Evolutionary conservation across 1,140 invertebrate species (phyloP).

Genomic region (Pseudomyrmex cubaensis): DNA sequence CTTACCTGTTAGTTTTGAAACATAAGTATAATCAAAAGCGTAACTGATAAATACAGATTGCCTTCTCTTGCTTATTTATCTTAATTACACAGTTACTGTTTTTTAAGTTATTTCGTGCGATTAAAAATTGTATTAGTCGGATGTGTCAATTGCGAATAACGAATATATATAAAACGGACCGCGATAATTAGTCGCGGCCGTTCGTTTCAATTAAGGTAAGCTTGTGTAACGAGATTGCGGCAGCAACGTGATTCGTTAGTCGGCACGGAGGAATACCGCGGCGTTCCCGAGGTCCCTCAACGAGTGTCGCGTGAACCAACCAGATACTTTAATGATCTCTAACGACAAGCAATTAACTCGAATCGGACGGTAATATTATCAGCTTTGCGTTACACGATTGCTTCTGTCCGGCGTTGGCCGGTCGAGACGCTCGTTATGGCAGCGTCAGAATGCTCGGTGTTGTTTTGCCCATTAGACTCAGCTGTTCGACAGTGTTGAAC

Average conservation of each 20-base stretch:
- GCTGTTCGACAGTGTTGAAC: constrained; percentile 40
- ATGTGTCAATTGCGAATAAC: constrained; percentile 40
- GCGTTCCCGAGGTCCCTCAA: constrained; percentile 51
- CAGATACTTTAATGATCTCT: constrained; percentile 85
- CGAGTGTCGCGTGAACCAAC: constrained; percentile 77
- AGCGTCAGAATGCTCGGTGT: constrained; percentile 66
- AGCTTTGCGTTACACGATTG: constrained; percentile 76
- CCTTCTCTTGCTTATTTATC: not conserved
- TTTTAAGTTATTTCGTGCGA: constrained; percentile 16
- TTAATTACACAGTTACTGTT: constrained; percentile 32
- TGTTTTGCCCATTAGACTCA: constrained; percentile 76
- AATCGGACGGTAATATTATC: constrained; percentile 79
- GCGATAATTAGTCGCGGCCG: constrained; percentile 59
- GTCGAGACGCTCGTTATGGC: constrained; percentile 46
- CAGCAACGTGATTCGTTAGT: constrained; percentile 63
- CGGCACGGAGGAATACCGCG: constrained; percentile 62
- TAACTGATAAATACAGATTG: constrained; percentile 19
- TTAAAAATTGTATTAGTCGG: constrained; percentile 23
- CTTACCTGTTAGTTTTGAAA: not conserved
- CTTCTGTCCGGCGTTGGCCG: constrained; percentile 10
- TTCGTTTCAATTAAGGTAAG: constrained; percentile 64
- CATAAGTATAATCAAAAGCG: constrained; percentile 35
- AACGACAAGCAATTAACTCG: constrained; percentile 82
- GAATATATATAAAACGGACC: constrained; percentile 42
- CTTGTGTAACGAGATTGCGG: constrained; percentile 69